Evolutionary conservation across 1,140 invertebrate species (phyloP), one percentile per base, ranked within the genome.

Genomic region (Nymphalis io): DNA sequence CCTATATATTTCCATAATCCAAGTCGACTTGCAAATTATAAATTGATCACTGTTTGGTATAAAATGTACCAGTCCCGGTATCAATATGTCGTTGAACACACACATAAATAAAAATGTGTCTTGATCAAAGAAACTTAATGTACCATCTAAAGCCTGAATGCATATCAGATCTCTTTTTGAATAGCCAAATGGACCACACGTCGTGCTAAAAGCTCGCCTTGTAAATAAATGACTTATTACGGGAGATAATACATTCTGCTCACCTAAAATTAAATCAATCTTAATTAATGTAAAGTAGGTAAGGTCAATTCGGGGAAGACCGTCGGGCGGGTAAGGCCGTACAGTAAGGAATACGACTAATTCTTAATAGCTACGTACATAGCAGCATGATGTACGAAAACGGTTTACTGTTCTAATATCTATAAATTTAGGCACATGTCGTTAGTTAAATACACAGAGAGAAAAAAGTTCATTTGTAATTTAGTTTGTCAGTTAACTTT

Each of bases 41-140:
- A 98, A 97, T 58, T 94, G 93, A 88, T 98, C 97, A 68, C 94
- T 95, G 71, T 94, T 94, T n/a, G 93, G 85, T 20, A 97, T 85
- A 86, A 98, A 98, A 58, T 92, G 39, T 15, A 57, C 48, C 5
- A 51, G 62, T 16, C 95, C 95, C 0, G 97, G 97, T 62, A 98
- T 89, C 18, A 98, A 90, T 64, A 96, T 94, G 76, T 95, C 94
- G 3, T 95, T 95, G 39, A 98, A 92, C 68, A 94, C 93, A 59
- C 96, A 94, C 74, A 93, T 94, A 78, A 97, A 97, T 20, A 95
- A 93, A 84, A 96, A 95, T 38, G 94, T 94, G 83, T 98, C 97
- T 89, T 98, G 97, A 83, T 98, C 98, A 89, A 95, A 98, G 78
- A 98, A 96, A 42, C 94, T 94, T 1, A 98, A 81, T 16, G 95